Evolutionary conservation across 2,113 vertebrate genomes (phyloP), one percentile per base, ranked within the genome.

Genomic region (Eulacestoma nigropectus): DNA sequence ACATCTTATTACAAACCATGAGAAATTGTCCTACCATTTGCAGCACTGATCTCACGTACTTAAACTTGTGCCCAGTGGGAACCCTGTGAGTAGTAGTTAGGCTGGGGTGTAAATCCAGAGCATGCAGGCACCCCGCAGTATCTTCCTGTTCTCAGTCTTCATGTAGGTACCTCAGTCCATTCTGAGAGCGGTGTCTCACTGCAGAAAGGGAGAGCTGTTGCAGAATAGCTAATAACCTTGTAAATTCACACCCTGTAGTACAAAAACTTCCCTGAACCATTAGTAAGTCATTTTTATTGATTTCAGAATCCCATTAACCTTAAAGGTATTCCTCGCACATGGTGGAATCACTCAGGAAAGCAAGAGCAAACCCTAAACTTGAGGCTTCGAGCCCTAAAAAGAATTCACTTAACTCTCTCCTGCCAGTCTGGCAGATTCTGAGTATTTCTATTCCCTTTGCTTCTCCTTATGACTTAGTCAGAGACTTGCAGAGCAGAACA

Each of bases 211-310:
- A 84, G 44, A 25, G 26, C 83, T 87, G 53, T 17, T 75, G 35
- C 87, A 93, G 93, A 92, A 92, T 84, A 64, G 56, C 20, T 91
- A 82, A 95, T 60, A 75, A 82, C 70, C 81, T 89, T 93, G 65
- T 84, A 94, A 89, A 89, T 89, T 94, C 94, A 89, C 73, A 95
- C 84, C 86, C 79, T 73, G 47, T 56, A 64, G 65, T 84, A 62
- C 32, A 75, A 94, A 95, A 95, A 73, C 64, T 94, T 97, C 53
- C 74, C 56, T 50, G 47, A 92, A 84, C 73, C 79, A 90, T 94
- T 93, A 95, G 81, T 74, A 85, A 96, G 93, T 83, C 14, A 85
- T 93, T 96, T 70, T 90, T 96, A 95, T 90, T 95, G 93, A 95
- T 95, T 96, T 89, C 80, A 92, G 87, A 90, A 93, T 89, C 59